Base-by-base conservation (phyloP, 2,888 invertebrate species). In the Fissipunctia ypsillon region DNA sequence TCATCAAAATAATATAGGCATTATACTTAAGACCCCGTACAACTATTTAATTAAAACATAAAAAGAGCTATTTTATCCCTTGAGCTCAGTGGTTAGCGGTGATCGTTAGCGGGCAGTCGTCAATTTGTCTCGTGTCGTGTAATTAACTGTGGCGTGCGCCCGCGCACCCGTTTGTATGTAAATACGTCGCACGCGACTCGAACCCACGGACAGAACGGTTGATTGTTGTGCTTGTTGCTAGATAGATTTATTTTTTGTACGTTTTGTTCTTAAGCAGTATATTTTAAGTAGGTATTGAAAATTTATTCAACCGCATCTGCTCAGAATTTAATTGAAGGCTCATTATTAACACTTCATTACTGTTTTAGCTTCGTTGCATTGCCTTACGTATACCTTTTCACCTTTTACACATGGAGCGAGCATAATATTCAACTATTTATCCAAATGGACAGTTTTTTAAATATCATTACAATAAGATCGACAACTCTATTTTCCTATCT, bases 81-180 rank as follows among this genome's bases (percentile, higher is more conserved):
- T 68, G 38, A 76, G 72, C 69, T 70, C 68, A 76, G 84, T 76
- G 64, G 84, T 84, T 79, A 72, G 56, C 64, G 54, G 61, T 73
- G 73, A 77, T 78, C 78, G 72, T 76, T 78, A 80, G 84, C 86
- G 80, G 79, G 83, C 74, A 81, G 82, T 84, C 85, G 87, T 88
- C 89, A 90, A 89, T 90, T 89, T 90, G 88, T 89, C 90, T 77
- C 86, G 77, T 77, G 81, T 80, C 76, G 76, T 78, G 85, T 84
- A 88, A 87, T 89, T 88, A 88, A 86, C 81, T 68, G 76, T 76
- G 80, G 74, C 77, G 78, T 73, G 87, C 81, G 84, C 83, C 68
- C 68, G 85, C 84, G 88, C 85, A 84, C 85, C 74, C 87, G 88
- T 89, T 90, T 89, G 89, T 90, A 89, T 90, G 89, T 85, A 83